Conservation (phyloP, 2,113 vertebrate genomes). For the Rhinoderma darwinii region DNA sequence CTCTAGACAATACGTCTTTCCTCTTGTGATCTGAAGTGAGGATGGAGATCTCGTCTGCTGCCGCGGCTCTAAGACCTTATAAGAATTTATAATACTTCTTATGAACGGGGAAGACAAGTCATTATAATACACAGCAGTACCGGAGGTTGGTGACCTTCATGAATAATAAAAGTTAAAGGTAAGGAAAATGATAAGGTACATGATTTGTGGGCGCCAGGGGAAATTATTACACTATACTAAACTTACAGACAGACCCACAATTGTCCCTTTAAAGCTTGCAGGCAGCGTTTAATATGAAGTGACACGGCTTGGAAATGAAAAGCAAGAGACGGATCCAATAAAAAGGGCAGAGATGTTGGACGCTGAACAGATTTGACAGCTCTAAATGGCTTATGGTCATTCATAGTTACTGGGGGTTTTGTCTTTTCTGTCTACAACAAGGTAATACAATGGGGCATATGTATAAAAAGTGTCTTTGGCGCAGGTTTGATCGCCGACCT, state of each 20-base stretch:
- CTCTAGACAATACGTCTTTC: background rate
- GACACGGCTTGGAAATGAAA: slow-evolving; percentile 32
- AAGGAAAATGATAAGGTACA: slow-evolving; percentile 33
- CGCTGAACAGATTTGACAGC: slow-evolving; percentile 26
- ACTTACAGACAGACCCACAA: slow-evolving; percentile 18
- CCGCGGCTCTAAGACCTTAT: background rate
- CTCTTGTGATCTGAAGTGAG: background rate
- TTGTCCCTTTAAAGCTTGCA: slow-evolving; percentile 32
- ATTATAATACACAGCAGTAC: slow-evolving; percentile 32
- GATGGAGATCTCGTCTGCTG: background rate
- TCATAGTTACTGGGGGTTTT: slow-evolving; percentile 18
- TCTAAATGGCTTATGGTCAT: slow-evolving; percentile 38
- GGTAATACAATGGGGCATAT: background rate
- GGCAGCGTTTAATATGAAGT: slow-evolving; percentile 39
- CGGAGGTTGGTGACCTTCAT: slow-evolving; percentile 36
- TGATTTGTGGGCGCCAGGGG: slow-evolving; percentile 38
- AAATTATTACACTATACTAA: slow-evolving; percentile 38
- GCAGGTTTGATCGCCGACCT: background rate
- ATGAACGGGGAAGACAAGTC: slow-evolving; percentile 11
- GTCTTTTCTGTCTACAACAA: background rate
- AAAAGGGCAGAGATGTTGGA: slow-evolving; percentile 39
- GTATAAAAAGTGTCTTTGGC: background rate
- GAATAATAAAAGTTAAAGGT: slow-evolving; percentile 40
- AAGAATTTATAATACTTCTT: slow-evolving; percentile 28
- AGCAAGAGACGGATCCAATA: slow-evolving; percentile 24